phyloP scores from a whole-genome alignment of 1,140 invertebrate genomes.

The Agraylea sexmaculata region DNA sequence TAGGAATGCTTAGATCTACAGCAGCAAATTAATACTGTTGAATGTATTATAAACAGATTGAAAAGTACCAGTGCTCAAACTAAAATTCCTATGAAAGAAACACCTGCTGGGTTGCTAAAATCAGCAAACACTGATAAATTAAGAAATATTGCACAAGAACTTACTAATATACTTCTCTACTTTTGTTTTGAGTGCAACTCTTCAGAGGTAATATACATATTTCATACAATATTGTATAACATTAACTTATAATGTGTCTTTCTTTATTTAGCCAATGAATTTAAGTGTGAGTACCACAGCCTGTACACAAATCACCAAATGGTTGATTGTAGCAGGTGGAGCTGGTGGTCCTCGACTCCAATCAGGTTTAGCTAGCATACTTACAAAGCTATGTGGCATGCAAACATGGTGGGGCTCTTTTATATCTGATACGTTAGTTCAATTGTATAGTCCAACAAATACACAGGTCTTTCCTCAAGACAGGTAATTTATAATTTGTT shows the following conservation, averaged over 20 bases:
- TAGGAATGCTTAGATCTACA: conserved; percentile 34
- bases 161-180: conserved; percentile 66
- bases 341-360: conserved; percentile 45
- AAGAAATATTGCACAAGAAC: conserved; percentile 61
- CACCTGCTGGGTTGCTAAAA: conserved; percentile 39
- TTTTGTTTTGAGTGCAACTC: conserved; percentile 50
- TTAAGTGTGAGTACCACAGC: conserved; percentile 13
- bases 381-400: conserved; percentile 66
- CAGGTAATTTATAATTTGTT: conserved; percentile 44
- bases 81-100: conserved; percentile 20
- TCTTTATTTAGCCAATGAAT: conserved; percentile 10
- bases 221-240: neutral
- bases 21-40: conserved; percentile 35
- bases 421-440: conserved; percentile 64
- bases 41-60: conserved; percentile 30
- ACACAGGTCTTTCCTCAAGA: conserved; percentile 73
- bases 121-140: conserved; percentile 64
- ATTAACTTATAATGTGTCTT: neutral
- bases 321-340: conserved; percentile 33
- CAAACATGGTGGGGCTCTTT: conserved; percentile 84
- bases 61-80: conserved; percentile 22
- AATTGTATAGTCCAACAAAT: conserved; percentile 67
- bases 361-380: conserved; percentile 58
- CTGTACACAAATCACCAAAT: conserved; percentile 14
- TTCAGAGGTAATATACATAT: neutral